Conservation (phyloP, 2,888 invertebrate genomes). For the Hedya salicella region DNA sequence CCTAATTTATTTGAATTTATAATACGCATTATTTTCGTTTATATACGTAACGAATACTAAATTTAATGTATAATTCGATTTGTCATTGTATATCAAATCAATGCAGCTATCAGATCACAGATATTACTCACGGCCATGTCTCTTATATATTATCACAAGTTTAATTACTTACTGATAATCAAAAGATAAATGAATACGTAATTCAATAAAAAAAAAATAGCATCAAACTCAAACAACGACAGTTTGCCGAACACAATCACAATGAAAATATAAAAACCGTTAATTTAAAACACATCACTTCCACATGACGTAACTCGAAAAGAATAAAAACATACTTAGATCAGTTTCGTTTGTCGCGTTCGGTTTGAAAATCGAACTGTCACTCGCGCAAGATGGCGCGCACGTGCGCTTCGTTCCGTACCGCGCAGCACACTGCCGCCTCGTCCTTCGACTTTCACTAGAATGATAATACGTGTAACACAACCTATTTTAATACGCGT, state of each 20-base stretch:
- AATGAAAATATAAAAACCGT: conserved; percentile 47
- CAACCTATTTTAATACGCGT: conserved; percentile 44
- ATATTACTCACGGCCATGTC: conserved; percentile 20
- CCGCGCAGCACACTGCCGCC: conserved; percentile 64
- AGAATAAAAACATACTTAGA: conserved; percentile 75
- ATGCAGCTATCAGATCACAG: conserved; percentile 1
- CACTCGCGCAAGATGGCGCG: conserved; percentile 46
- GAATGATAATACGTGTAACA: conserved; percentile 57
- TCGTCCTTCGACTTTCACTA: conserved; percentile 81
- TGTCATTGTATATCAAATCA: conserved; percentile 26
- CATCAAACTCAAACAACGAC: conserved; percentile 35
- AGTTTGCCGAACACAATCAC: conserved; percentile 31
- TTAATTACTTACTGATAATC: conserved; percentile 31
- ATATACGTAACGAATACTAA: background rate
- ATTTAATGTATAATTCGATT: background rate
- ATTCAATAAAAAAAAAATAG: conserved; percentile 27
- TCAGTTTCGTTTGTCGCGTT: conserved; percentile 55
- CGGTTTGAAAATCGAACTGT: conserved; percentile 45
- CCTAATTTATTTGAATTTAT: no score
- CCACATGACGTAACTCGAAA: conserved; percentile 45
- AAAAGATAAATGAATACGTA: conserved; percentile 24
- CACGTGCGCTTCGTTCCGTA: conserved; percentile 51
- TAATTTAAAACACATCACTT: conserved; percentile 60
- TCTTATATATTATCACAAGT: conserved; percentile 20
- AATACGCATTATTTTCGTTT: no score